Evolutionary conservation across 2,113 vertebrate species (phyloP).

Genomic region (Bubalus kerabau): DNA sequence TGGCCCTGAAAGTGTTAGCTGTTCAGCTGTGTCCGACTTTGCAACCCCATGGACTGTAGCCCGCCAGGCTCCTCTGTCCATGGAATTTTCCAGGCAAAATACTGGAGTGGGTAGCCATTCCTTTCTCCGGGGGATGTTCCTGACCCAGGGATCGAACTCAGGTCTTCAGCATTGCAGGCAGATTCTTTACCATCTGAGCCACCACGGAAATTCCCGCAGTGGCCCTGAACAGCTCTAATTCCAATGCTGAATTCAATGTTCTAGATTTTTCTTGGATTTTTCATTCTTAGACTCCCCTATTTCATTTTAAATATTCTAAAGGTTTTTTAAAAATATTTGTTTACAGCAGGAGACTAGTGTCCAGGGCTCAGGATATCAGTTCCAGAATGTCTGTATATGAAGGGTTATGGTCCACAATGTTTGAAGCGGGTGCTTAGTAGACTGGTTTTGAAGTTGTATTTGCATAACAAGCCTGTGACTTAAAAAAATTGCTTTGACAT

Average conservation of each 20-base stretch:
- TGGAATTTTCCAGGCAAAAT: background rate
- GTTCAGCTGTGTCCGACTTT: fast-evolving
- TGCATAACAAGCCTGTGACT: background rate
- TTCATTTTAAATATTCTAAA: background rate
- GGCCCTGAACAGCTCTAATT: background rate
- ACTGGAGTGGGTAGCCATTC: background rate
- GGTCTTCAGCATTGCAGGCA: background rate
- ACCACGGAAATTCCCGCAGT: background rate
- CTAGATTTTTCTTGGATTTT: background rate
- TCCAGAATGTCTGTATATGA: background rate
- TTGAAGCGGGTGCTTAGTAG: background rate
- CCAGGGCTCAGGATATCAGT: background rate
- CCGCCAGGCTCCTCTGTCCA: background rate
- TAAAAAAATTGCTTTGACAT: background rate
- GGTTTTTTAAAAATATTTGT: background rate
- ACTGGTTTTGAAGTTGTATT: background rate
- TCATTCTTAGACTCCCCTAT: background rate
- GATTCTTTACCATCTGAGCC: background rate
- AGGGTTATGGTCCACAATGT: fast-evolving
- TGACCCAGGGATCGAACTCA: background rate
- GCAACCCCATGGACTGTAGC: background rate
- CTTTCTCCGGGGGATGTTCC: background rate
- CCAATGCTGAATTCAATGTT: background rate
- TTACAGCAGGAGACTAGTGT: background rate
- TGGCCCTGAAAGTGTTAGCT: background rate